Evolutionary conservation across 2,888 invertebrate species (phyloP).

Genomic region (Caenorhabditis sp.): DNA sequence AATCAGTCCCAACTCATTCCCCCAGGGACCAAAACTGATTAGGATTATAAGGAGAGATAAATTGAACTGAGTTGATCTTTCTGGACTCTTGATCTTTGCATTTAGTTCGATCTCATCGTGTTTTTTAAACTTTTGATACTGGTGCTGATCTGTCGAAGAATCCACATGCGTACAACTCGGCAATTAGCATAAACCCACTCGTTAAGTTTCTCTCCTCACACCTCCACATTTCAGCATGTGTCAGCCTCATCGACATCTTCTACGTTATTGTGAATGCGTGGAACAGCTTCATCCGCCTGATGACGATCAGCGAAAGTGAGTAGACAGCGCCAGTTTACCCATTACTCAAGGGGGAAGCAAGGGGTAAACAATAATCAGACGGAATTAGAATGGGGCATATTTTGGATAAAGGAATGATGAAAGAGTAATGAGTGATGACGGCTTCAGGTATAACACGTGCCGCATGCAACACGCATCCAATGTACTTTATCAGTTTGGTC

Average conservation of each 20-base stretch:
- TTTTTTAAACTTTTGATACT: not conserved
- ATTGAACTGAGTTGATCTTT: no score
- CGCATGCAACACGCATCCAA: conserved; percentile 16
- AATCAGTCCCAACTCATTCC: no score
- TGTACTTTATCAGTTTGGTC: conserved; percentile 34
- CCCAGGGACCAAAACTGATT: no score
- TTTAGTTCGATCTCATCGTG: no score
- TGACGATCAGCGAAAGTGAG: not conserved
- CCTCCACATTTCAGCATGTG: conserved; percentile 26
- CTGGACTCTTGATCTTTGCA: no score
- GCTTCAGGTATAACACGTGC: conserved; percentile 16
- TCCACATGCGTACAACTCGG: no score
- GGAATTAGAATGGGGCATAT: not conserved
- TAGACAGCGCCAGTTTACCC: not conserved
- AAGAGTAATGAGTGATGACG: not conserved
- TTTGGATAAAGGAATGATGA: not conserved
- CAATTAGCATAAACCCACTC: not conserved
- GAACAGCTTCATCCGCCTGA: conserved; percentile 28
- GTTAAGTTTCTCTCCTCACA: not conserved
- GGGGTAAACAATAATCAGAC: conserved; percentile 7
- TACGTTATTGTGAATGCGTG: conserved; percentile 38
- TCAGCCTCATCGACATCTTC: conserved; percentile 26
- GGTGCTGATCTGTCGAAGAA: not conserved
- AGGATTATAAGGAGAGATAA: no score
- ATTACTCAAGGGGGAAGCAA: not conserved